These are phyloP conservation scores for Toxotes lorentzi DNA, from an alignment of 2,797 vertebrate genomes.

Conservation along the genomic window DNA sequence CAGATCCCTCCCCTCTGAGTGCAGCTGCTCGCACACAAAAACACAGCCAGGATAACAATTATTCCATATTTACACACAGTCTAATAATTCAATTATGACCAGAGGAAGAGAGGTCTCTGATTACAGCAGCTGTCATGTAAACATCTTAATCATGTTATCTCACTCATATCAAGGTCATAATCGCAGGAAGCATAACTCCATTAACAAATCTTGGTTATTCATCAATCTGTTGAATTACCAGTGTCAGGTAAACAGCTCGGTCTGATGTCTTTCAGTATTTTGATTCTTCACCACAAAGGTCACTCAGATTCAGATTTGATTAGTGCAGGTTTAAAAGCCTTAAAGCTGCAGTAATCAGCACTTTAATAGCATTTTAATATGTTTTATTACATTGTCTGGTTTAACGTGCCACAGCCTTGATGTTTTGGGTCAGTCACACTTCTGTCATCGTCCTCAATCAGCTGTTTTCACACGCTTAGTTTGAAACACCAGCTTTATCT, in stretches of 20 bases:
- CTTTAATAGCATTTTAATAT: no score
- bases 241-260: constrained; percentile 12
- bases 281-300: neutral
- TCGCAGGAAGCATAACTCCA: constrained; percentile 16
- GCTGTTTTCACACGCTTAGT: no score
- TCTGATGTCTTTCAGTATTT: neutral
- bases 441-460: no score
- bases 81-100: constrained; percentile 5
- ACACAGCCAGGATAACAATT: constrained; percentile 15
- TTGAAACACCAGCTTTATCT: no score
- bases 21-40: neutral
- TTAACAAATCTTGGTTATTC: constrained; percentile 31
- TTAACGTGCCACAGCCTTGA: no score
- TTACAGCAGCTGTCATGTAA: constrained; percentile 43
- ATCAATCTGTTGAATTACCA: constrained; percentile 23
- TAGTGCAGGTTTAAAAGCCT: neutral
- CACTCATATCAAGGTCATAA: constrained; percentile 33
- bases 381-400: no score
- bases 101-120: constrained; percentile 26
- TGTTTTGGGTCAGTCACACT: no score
- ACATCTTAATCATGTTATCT: constrained; percentile 51
- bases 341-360: no score
- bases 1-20: constrained; percentile 13
- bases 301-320: neutral
- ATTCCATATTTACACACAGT: constrained; percentile 22